Evolutionary conservation across 2,797 vertebrate species (phyloP), one percentile per base, ranked within the genome.

Genomic region (Chromis chromis): DNA sequence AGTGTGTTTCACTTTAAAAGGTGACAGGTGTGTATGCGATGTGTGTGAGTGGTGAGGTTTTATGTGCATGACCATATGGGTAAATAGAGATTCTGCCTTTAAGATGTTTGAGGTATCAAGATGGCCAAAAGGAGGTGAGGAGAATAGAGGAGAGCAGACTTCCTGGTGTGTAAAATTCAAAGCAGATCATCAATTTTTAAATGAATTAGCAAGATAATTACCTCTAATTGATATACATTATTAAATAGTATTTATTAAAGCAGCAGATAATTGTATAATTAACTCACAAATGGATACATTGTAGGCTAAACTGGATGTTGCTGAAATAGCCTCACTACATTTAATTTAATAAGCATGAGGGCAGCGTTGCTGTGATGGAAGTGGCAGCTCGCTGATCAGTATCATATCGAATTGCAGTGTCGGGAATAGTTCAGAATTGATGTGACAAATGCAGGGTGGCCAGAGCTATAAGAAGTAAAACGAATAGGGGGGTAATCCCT

Each of bases 1-100:
- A 4, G 67, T 66, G 71, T 66, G 66, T 73, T 87, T 80, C 72
- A 74, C 79, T 85, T 84, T 63, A 24, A 82, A 86, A 84, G 78
- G 58, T 84, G 86, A 86, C 84, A 89, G 78, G 73, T 71, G 59
- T 60, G 72, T 33, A 62, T 11, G 31, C 12, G 21, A 46, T 60
- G 65, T 57, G 68, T 61, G 67, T 49, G 56, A 58, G 64, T 64
- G 59, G 62, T 31, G 57, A 74, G 58, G 77, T 76, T 80, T 72
- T 69, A 59, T 79, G 76, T 60, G 72, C 50, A 61, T 19, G 62
- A 53, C 76, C 81, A 86, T 82, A 76, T 74, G 74, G 73, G 78
- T 70, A 74, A 84, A 81, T 33, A 70, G 59, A 62, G 49, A 74
- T 49, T 69, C 44, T 25, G 50, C 70, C 62, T 50, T 63, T 76